Base-by-base conservation (phyloP, 2,888 invertebrate species). In the Lingula anatina region DNA sequence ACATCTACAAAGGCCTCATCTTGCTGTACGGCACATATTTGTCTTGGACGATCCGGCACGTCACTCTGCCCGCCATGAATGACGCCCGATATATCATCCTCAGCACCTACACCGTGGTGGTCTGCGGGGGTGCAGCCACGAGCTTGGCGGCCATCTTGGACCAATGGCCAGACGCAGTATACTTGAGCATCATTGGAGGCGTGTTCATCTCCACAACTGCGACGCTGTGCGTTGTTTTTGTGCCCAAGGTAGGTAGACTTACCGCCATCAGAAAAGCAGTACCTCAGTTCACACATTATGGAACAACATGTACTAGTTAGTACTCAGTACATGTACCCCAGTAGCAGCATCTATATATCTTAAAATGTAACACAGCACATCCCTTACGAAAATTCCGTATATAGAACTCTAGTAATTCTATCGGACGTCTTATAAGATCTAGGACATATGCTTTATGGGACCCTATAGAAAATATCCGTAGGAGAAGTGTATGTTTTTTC, bases 31-130 rank as follows among this genome's bases (percentile, higher is more conserved):
- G 66, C n/a, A 53, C 66, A 9, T 59, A 58, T 38, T 56, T 67
- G n/a, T 60, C 65, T 2, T 70, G 69, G 69, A 57, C 62, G 49
- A 64, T 61, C 3, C 49, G 65, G n/a, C 57, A 59, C 40, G 60
- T 66, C 28, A 53, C 62, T 1, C 54, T 70, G 1, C 68, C 68
- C 2, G 51, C 64, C 26, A 59, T 70, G 54, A 64, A 67, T 48
- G 69, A 70, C 40, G 50, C 66, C 5, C 50, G 56, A 3, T 54
- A 54, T 26, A 65, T 60, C 21, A 56, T 68, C 36, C 45, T 63
- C 25, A 60, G 60, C 40, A 47, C 60, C 21, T 53, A 61, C 36
- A 57, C 59, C 15, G 60, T 60, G 18, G 46, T 64, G 18, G 46
- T 60, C 21, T 44, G 60, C 21, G 55, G 60, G 7, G 57, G 61